Conservation (phyloP, 2,113 vertebrate genomes). For the Conger conger region DNA sequence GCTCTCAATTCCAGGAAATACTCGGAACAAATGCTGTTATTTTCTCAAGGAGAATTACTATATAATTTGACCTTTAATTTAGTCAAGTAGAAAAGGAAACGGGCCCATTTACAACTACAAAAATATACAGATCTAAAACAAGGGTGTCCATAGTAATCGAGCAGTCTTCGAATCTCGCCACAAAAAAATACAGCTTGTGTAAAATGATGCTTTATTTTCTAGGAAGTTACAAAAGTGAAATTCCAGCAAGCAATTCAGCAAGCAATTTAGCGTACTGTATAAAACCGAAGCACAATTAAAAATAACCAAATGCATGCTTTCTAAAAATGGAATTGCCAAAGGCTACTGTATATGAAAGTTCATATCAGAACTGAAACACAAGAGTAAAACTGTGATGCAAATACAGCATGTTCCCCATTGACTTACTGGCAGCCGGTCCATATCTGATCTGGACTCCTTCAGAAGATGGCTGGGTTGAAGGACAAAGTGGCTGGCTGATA, state of each 20-base stretch:
- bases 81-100: not conserved
- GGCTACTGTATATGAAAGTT: not conserved
- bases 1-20: not conserved
- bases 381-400: not conserved
- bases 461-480: not conserved
- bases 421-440: not conserved
- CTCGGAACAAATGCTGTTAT: not conserved
- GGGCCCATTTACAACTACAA: not conserved
- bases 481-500: not conserved
- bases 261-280: not conserved
- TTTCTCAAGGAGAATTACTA: not conserved
- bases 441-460: not conserved
- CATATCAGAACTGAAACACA: not conserved
- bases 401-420: not conserved
- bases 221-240: not conserved
- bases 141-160: not conserved
- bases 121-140: not conserved
- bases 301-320: not conserved
- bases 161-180: not conserved
- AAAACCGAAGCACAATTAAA: not conserved
- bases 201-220: not conserved
- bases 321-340: not conserved
- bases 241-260: not conserved
- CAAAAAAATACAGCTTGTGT: not conserved
- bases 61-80: not conserved